A percentile compares a stretch with the other conserved stretches of the same genome.
Evolutionary conservation across 2,113 vertebrate genomes (phyloP).

Genomic region (Xyliphius kryptos): DNA sequence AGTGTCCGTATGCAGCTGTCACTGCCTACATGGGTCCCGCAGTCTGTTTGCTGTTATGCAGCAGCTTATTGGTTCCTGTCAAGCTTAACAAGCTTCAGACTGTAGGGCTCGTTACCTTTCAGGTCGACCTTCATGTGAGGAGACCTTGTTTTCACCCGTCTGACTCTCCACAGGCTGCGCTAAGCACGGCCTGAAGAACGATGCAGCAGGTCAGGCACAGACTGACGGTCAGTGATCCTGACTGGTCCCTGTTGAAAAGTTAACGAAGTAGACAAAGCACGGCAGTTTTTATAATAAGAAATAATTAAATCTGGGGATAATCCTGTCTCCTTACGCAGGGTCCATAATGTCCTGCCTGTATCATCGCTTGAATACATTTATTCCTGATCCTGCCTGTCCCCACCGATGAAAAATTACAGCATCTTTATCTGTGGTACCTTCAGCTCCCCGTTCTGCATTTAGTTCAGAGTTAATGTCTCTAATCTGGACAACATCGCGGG

Average conservation of each 20-base stretch:
- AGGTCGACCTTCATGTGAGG: constrained; percentile 30
- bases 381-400: too few species aligned
- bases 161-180: background rate
- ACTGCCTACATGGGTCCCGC: constrained; percentile 5
- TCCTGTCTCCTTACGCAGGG: too few species aligned
- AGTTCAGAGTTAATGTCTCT: too few species aligned
- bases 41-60: background rate
- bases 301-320: too few species aligned
- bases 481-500: too few species aligned
- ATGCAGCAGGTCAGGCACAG: background rate
- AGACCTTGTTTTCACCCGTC: constrained; percentile 9
- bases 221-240: background rate
- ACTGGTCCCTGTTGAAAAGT: background rate
- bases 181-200: constrained; percentile 13
- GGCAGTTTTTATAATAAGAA: too few species aligned
- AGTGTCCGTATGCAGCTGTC: constrained; percentile 3
- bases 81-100: constrained; percentile 23
- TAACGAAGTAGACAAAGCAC: background rate
- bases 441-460: too few species aligned
- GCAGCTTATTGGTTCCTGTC: constrained; percentile 15
- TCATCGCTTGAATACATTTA: too few species aligned
- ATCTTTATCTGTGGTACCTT: too few species aligned
- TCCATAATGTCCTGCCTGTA: too few species aligned
- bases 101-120: constrained; percentile 26
- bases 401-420: too few species aligned